Conservation (phyloP, 37 sponge, comb jelly and placozoan genomes). For the Geodia barretti region DNA sequence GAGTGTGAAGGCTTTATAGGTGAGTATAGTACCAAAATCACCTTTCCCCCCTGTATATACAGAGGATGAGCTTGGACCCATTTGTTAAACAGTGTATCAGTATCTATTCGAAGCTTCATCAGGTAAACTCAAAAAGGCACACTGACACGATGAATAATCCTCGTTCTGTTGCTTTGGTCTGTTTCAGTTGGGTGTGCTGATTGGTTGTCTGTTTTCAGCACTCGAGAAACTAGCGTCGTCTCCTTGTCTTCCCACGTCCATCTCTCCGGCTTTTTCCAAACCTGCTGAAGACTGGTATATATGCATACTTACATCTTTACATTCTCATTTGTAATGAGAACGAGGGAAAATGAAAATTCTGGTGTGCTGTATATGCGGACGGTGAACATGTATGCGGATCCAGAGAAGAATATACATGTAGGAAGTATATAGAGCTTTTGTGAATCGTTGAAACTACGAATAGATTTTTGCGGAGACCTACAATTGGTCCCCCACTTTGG, state of each 20-base stretch:
- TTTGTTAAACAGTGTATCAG: constrained; percentile 9
- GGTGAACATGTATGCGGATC: too few relatives aligned
- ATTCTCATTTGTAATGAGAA: too few relatives aligned
- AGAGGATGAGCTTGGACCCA: not conserved
- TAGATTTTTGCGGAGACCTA: too few relatives aligned
- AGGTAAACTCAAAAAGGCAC: constrained; percentile 24
- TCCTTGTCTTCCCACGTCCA: not conserved
- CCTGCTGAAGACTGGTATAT: too few relatives aligned
- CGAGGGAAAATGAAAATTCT: too few relatives aligned
- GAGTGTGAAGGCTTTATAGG: not conserved
- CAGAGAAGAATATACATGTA: too few relatives aligned
- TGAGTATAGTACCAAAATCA: not conserved
- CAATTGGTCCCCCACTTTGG: too few relatives aligned
- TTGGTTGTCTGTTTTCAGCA: not conserved
- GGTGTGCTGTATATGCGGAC: too few relatives aligned
- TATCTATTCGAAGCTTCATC: constrained; percentile 40
- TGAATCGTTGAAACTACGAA: too few relatives aligned
- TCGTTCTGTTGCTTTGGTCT: constrained; percentile 6
- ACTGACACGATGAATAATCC: not conserved
- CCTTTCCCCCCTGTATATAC: not conserved
- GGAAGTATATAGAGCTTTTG: too few relatives aligned
- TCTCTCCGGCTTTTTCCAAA: not conserved
- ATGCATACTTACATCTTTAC: too few relatives aligned
- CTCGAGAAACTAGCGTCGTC: not conserved
- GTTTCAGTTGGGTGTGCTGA: constrained; percentile 13